phyloP scores from a whole-genome alignment of 2,797 vertebrate genomes.

The Amblyopsis hoosieri region DNA sequence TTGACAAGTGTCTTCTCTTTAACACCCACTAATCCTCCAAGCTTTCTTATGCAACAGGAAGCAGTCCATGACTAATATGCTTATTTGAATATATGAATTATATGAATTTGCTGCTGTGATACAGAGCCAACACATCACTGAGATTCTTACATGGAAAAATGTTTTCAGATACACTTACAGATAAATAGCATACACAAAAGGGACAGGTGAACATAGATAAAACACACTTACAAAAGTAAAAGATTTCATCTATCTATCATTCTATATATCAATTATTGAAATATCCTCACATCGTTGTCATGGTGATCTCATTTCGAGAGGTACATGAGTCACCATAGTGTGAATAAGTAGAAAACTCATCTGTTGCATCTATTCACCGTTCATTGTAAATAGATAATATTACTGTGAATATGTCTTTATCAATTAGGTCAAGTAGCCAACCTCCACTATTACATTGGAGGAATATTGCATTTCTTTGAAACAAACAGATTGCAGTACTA shows the following conservation, averaged over 20 bases:
- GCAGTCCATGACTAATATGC: slow-evolving; percentile 48
- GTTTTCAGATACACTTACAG: neutral
- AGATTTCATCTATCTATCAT: too few species aligned
- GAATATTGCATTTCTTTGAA: neutral
- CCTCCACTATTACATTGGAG: neutral
- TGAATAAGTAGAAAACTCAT: too few species aligned
- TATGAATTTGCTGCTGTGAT: slow-evolving; percentile 43
- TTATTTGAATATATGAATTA: slow-evolving; percentile 24
- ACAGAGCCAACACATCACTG: slow-evolving; percentile 6
- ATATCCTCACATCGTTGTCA: neutral
- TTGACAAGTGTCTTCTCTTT: slow-evolving; percentile 42
- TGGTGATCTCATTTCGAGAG: neutral
- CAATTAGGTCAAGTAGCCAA: neutral
- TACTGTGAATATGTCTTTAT: neutral
- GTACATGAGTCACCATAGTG: neutral
- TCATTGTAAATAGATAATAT: too few species aligned
- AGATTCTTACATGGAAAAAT: neutral
- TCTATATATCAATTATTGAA: neutral
- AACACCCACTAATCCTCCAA: slow-evolving; percentile 56
- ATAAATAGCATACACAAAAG: slow-evolving; percentile 32
- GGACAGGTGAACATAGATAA: slow-evolving; percentile 31
- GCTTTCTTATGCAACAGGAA: slow-evolving; percentile 60
- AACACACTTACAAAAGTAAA: slow-evolving; percentile 4
- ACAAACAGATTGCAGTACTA: neutral
- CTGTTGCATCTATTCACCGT: too few species aligned